Base-by-base conservation (phyloP, 2,113 vertebrate genomes). In the Galbula dea region DNA sequence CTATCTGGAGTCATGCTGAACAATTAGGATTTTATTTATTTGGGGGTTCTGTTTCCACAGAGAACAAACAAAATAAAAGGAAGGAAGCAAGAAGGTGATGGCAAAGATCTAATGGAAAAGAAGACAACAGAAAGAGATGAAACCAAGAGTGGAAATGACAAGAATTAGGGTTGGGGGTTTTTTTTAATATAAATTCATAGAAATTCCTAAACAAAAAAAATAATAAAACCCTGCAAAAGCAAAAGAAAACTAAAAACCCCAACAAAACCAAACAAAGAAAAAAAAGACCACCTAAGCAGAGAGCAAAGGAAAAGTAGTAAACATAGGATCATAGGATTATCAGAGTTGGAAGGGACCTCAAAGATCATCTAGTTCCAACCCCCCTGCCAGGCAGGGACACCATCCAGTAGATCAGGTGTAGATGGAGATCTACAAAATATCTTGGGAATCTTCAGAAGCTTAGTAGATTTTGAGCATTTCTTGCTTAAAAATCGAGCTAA, bases 401-500 rank as follows among this genome's bases (percentile, higher is more conserved):
- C n/a, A n/a, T n/a, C n/a, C n/a, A n/a, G 41, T 43, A 43, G 41
- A 12, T 12, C 41, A 43, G 0, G 1, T 3, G 4, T 29, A 67
- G 20, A 15, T 29, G 13, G 37, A 74, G 11, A 43, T 12, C 13
- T 41, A 45, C 15, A 62, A 61, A 73, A 88, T 17, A 18, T 13
- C 32, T 45, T n/a, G 37, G 11, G 22, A 43, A 76, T 72, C 2
- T 26, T 57, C 26, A 37, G 23, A 58, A 76, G 11, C 41, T 81
- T 15, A 16, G n/a, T 30, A 52, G 27, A 24, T 34, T 39, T 74
- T 29, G 27, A 63, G 7, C 14, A 46, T 8, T 67, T 59, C 34
- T 79, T 82, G 12, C 22, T 49, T 59, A 67, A 88, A 43, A 87
- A 78, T 58, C 24, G 32, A 30, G 12, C 5, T 24, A 39, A 61